phyloP scores from a whole-genome alignment of 2,888 invertebrate species.

The Lasioglossum malachurum region DNA sequence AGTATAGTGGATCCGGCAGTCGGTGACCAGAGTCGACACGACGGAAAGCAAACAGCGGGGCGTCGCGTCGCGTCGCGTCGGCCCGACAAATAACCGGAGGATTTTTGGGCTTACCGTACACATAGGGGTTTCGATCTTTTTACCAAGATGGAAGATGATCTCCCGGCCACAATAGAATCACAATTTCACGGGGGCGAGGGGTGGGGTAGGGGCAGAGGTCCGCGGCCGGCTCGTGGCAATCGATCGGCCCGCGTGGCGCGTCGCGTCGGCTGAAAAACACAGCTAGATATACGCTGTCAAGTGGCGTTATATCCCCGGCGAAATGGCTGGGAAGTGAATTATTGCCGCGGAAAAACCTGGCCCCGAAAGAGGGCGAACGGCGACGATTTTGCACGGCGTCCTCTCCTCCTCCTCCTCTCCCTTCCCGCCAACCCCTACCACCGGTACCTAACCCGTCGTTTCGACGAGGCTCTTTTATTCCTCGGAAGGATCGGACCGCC shows the following conservation, averaged over 20 bases:
- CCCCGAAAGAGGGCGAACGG: constrained; percentile 45
- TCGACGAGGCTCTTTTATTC: constrained; percentile 25
- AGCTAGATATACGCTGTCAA: constrained; percentile 75
- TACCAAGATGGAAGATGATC: constrained; percentile 4
- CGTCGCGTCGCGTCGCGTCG: constrained; percentile 5
- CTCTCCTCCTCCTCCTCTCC: background rate
- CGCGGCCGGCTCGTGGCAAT: constrained; percentile 44
- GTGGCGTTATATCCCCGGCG: constrained; percentile 78
- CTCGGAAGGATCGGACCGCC: constrained; percentile 30
- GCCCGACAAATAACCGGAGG: background rate
- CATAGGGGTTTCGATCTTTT: background rate
- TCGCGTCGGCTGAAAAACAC: constrained; percentile 43
- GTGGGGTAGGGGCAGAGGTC: background rate
- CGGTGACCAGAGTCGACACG: background rate
- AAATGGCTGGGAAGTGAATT: constrained; percentile 82
- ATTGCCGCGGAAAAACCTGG: constrained; percentile 75
- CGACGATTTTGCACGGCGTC: constrained; percentile 39
- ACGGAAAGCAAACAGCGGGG: background rate
- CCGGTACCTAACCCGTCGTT: background rate
- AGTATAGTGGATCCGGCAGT: background rate
- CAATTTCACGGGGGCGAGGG: background rate
- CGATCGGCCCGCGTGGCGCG: constrained; percentile 22
- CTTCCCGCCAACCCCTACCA: background rate
- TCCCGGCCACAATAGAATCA: background rate
- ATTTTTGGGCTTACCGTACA: background rate